A percentile compares a stretch with the other conserved stretches of the same genome.
Conservation (phyloP, 30 jellyfish, hydroid and myxozoan genomes). For the Pelagia noctiluca region DNA sequence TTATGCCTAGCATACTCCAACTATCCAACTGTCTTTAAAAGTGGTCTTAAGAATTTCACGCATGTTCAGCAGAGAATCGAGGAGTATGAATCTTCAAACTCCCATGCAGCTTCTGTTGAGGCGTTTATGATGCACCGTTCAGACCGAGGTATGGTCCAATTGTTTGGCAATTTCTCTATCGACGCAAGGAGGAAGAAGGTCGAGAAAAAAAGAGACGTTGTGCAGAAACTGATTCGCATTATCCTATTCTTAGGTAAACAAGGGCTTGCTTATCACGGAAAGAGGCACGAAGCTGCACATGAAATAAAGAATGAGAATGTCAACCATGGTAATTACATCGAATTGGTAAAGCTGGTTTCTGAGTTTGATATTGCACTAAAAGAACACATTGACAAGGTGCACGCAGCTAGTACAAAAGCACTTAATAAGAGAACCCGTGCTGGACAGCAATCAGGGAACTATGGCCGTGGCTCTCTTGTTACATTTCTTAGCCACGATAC, state of each 20-base stretch:
- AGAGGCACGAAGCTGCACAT: slow-evolving; percentile 40
- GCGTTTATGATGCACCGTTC: too few species aligned
- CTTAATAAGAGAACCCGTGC: slow-evolving; percentile 19
- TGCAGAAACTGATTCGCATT: slow-evolving; percentile 10
- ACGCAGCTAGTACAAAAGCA: slow-evolving; percentile 36
- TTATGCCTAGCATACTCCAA: slow-evolving; percentile 31
- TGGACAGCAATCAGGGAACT: neutral
- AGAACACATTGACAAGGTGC: slow-evolving; percentile 40
- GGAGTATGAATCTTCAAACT: too few species aligned
- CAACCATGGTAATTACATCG: too few species aligned
- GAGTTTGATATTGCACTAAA: slow-evolving; percentile 13
- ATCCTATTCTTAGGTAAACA: slow-evolving; percentile 11
- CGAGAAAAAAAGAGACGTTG: slow-evolving; percentile 21
- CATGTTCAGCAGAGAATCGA: too few species aligned
- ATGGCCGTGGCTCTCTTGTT: slow-evolving; percentile 55
- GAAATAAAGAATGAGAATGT: neutral
- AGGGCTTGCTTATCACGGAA: slow-evolving; percentile 31
- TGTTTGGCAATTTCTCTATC: too few species aligned
- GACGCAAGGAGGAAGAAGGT: too few species aligned
- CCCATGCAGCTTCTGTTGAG: slow-evolving; percentile 33
- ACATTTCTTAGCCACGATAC: slow-evolving; percentile 32
- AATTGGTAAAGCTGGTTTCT: slow-evolving; percentile 18
- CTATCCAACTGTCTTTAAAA: slow-evolving; percentile 3
- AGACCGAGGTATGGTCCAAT: too few species aligned
- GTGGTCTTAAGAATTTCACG: slow-evolving; percentile 17